A percentile compares a stretch with the other conserved stretches of the same genome.
These are phyloP conservation scores for Cephus spinipes DNA, from an alignment of 2,888 invertebrate species.

Conservation along the genomic window DNA sequence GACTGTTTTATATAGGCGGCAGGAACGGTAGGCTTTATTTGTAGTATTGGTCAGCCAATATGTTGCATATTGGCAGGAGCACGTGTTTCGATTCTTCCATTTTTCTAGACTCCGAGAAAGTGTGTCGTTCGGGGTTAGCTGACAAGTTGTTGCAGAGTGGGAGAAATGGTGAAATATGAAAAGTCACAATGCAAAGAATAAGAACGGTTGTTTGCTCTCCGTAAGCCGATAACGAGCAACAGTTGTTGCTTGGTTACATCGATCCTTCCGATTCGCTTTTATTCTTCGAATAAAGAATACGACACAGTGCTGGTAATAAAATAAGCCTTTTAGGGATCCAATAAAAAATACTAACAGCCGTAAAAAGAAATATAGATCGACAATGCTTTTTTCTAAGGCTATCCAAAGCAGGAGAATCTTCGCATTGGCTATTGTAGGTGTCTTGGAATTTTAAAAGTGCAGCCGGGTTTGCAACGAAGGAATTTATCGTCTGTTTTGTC, in stretches of 20 bases:
- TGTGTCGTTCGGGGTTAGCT: background rate
- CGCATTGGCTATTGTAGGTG: no score
- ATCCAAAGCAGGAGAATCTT: background rate
- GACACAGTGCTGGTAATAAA: background rate
- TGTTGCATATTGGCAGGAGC: slow-evolving; percentile 42
- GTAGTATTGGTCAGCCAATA: slow-evolving; percentile 53
- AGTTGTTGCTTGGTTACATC: slow-evolving; percentile 35
- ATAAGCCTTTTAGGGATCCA: background rate
- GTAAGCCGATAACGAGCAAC: slow-evolving; percentile 40
- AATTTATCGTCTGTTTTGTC: slow-evolving; percentile 28
- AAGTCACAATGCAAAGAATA: background rate
- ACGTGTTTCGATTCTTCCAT: slow-evolving; percentile 21
- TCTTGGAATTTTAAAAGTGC: background rate
- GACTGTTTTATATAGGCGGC: slow-evolving; percentile 42
- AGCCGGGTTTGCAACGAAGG: slow-evolving; percentile 22
- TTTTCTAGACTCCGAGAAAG: slow-evolving; percentile 7
- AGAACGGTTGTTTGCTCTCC: slow-evolving; percentile 24
- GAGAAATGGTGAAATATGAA: slow-evolving; percentile 18
- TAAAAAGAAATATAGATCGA: background rate
- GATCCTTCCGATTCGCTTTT: slow-evolving; percentile 14
- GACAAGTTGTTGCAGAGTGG: slow-evolving; percentile 12
- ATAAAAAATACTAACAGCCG: background rate
- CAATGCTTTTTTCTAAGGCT: background rate
- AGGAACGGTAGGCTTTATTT: slow-evolving; percentile 24
- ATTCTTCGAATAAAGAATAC: background rate